Conservation (phyloP, 2,113 vertebrate genomes). For the Junco hyemalis region DNA sequence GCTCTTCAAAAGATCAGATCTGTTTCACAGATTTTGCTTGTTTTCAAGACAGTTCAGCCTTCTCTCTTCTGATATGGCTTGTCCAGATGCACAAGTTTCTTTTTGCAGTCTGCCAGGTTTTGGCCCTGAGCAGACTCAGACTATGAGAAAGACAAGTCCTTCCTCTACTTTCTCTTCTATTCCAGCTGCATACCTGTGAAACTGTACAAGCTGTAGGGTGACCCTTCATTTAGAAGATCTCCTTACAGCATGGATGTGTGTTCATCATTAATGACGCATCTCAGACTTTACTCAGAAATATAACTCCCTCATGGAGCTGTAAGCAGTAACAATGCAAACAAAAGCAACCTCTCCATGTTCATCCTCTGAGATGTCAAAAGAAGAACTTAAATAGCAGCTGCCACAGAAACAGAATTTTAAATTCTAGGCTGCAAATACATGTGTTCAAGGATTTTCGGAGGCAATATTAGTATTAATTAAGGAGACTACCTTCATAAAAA, state of each 20-base stretch:
- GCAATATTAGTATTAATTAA: neutral
- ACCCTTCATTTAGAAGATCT: neutral
- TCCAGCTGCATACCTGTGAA: neutral
- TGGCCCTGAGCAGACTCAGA: neutral
- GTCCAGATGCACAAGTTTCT: neutral
- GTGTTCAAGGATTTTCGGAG: neutral
- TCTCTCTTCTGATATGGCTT: neutral
- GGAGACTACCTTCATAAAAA: neutral
- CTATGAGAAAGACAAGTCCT: neutral
- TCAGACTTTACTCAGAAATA: neutral
- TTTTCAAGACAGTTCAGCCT: neutral
- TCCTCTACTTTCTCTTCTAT: neutral
- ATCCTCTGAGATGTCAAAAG: neutral
- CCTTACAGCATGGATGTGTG: neutral
- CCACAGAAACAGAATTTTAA: neutral
- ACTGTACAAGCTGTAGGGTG: neutral
- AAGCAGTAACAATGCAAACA: neutral
- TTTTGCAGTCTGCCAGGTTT: neutral
- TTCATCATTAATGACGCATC: neutral
- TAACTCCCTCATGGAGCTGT: neutral
- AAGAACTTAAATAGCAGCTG: neutral
- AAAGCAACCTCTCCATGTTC: neutral
- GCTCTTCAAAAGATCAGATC: neutral
- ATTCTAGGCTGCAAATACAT: neutral
- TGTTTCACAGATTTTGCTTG: neutral